Evolutionary conservation across 2,113 vertebrate genomes (phyloP).

Genomic region (Cromileptes altivelis): DNA sequence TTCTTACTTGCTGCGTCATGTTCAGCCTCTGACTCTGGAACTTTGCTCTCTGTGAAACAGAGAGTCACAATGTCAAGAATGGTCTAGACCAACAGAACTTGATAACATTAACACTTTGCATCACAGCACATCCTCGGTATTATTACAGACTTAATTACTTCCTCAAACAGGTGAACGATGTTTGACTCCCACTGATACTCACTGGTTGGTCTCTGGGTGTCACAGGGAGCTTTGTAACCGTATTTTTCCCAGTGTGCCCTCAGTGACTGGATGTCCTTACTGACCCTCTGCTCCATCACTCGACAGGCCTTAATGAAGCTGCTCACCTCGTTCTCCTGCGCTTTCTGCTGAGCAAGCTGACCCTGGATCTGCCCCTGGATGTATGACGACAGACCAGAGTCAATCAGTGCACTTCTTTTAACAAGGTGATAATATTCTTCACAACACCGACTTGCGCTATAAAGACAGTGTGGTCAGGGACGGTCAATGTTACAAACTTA

Average conservation of each 20-base stretch:
- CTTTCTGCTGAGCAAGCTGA: conserved; percentile 76
- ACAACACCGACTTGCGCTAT: too few species aligned
- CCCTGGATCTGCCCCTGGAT: conserved; percentile 83
- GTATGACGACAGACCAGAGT: not conserved
- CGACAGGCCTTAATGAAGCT: conserved; percentile 87
- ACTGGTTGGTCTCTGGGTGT: conserved; percentile 80
- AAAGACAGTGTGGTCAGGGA: too few species aligned
- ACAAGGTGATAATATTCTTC: too few species aligned
- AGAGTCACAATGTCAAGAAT: not conserved
- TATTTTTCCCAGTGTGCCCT: conserved; percentile 89
- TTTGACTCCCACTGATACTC: conserved; percentile 20
- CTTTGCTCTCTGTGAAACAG: conserved; percentile 19
- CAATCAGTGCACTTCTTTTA: not conserved
- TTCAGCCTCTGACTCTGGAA: conserved; percentile 33
- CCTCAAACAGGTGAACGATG: not conserved
- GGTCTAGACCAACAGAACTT: too few species aligned
- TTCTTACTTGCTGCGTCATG: conserved; percentile 38
- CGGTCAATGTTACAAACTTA: too few species aligned
- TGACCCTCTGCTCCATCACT: conserved; percentile 85
- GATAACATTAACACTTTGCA: not conserved
- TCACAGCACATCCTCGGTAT: not conserved
- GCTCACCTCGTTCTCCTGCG: conserved; percentile 69
- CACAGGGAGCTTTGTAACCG: conserved; percentile 81
- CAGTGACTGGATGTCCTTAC: conserved; percentile 85
- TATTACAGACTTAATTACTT: not conserved